Evolutionary conservation across 1,140 invertebrate species (phyloP), one percentile per base, ranked within the genome.

Genomic region (Tribolium madens): DNA sequence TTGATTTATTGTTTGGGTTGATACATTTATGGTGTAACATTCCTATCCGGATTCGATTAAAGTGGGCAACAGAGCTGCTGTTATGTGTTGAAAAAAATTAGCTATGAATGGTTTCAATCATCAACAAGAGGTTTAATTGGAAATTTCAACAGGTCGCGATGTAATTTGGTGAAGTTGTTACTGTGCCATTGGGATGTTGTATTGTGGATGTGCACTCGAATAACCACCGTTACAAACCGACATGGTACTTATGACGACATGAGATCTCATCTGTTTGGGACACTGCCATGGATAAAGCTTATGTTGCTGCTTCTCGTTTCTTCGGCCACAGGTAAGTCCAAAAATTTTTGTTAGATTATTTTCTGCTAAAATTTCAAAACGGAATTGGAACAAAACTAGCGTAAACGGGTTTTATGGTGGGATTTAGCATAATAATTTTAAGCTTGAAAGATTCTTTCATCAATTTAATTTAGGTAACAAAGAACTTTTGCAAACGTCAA

Each of bases 171-270:
- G 60, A 18, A 77, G 71, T 77, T 74, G 72, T 77, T 77, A 69
- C 33, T 75, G 76, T 77, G 57, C 57, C 57, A 33, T n/a, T 64
- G 57, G 79, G 79, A 78, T 53, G 47, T 76, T 80, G 47, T 78
- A 47, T 70, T 75, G 81, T 82, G 79, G 71, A 82, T 82, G 81
- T 79, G 79, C 76, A 68, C 76, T 75, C 72, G 72, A 78, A 78
- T 79, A 79, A 52, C 72, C 42, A 73, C 76, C 47, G 76, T 77
- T 75, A 77, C 78, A 79, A 80, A 78, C 76, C 79, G 81, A 82
- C 81, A 82, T 82, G 81, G 76, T 82, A 82, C 80, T 81, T 78
- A 52, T 69, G 81, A 78, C 81, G 81, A 79, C 79, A 82, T 82
- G 81, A 82, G 68, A 82, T 78, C 79, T 73, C 74, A 76, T 76